Evolutionary conservation across 2,113 vertebrate genomes (phyloP), one percentile per base, ranked within the genome.

Genomic region (Nansenia antarctica): DNA sequence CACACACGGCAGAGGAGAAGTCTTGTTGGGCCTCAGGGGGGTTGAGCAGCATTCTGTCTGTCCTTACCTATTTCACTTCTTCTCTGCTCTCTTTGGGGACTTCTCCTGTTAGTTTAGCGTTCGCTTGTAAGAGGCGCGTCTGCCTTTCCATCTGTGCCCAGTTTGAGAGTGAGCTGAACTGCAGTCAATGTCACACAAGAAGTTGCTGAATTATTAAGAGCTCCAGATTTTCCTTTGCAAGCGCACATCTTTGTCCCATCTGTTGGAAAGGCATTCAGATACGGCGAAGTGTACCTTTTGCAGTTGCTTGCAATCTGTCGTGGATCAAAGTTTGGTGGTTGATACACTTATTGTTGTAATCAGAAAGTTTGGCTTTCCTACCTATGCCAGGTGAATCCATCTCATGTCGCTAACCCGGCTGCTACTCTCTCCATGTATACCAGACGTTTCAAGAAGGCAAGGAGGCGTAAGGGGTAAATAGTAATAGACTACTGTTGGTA

Each of bases 201-300:
- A 92, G 89, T 91, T 91, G 90, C 89, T 92, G 88, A 92, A 92
- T 92, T 92, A 93, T 92, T 92, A 92, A 91, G 90, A 90, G 90
- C 90, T 90, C 90, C 90, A 91, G 89, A 92, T 90, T 91, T 91
- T 87, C n/a, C 87, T 85, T 86, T 81, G 86, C 85, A 76, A n/a
- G 84, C 79, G 84, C 89, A 91, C 88, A 87, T 91, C 88, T 90
- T 88, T 83, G 77, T 86, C 88, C 92, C 92, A 92, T 93, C 92
- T 93, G 92, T 84, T 85, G 84, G 82, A 77, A 85, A 80, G 80
- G 84, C 84, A 70, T 69, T 86, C 83, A 74, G 85, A 79, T 81
- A 89, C 86, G 86, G 88, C 80, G 85, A 85, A 77, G 81, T 82
- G 78, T 89, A 90, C 86, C 88, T 91, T 85, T 86, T 84, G 84